Percentiles rank a stretch among this genome's conserved stretches.
These are phyloP conservation scores for Polydrusus pterygomalis DNA, from an alignment of 2,888 invertebrate species.

Conservation along the genomic window DNA sequence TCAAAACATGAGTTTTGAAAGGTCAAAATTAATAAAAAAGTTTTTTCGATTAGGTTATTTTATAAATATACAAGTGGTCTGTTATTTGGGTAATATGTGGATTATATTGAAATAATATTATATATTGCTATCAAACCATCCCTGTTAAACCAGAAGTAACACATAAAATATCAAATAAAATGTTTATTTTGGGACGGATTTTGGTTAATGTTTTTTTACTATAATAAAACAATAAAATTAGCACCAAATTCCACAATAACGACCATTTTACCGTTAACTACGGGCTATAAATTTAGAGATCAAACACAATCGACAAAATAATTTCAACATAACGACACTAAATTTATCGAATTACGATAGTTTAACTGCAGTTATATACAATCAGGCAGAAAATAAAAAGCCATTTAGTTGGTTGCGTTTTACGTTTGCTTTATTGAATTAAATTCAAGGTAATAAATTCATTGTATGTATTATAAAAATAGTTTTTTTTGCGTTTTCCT, in stretches of 20 bases:
- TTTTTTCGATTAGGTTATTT: too few relatives aligned
- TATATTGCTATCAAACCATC: too few relatives aligned
- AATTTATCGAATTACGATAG: conserved; percentile 39
- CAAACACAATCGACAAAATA: conserved; percentile 29
- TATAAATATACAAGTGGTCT: too few relatives aligned
- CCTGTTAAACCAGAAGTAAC: background rate
- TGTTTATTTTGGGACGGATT: background rate
- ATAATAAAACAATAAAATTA: conserved; percentile 15
- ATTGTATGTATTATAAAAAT: conserved; percentile 30
- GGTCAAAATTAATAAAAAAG: too few relatives aligned
- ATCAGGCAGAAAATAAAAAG: conserved; percentile 41
- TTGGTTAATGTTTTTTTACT: background rate
- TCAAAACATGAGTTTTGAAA: too few relatives aligned
- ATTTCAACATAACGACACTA: conserved; percentile 30
- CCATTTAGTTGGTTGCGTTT: conserved; percentile 38
- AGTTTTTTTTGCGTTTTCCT: conserved; percentile 23
- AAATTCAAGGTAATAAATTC: conserved; percentile 38
- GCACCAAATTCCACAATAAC: background rate
- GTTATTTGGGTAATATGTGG: too few relatives aligned
- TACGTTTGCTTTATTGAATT: conserved; percentile 41
- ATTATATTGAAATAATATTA: too few relatives aligned
- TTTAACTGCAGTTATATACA: conserved; percentile 40
- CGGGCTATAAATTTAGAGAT: conserved; percentile 33
- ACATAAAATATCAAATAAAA: background rate
- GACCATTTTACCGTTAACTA: background rate